Conservation (phyloP, 2,888 invertebrate genomes). For the Melinaea marsaeus region DNA sequence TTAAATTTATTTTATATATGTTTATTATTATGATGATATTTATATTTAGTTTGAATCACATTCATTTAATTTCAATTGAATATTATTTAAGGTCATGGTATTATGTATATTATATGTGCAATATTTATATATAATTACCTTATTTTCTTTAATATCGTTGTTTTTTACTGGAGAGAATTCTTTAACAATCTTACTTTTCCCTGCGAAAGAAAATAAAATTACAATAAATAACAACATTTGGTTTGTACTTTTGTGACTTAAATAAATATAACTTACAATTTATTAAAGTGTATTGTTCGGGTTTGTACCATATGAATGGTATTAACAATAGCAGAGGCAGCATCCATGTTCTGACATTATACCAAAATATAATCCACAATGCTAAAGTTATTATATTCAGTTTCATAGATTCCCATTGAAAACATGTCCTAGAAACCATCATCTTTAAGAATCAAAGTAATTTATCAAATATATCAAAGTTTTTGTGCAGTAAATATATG, state of each 20-base stretch:
- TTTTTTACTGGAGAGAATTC: conserved; percentile 9
- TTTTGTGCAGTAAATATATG: too few relatives aligned
- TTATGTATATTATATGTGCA: not conserved
- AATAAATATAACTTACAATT: conserved; percentile 46
- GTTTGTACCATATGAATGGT: conserved; percentile 78
- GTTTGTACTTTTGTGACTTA: not conserved
- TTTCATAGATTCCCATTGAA: conserved; percentile 95
- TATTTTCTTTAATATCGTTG: conserved; percentile 25
- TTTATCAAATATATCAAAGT: not conserved
- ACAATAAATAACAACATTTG: not conserved
- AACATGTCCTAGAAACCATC: conserved; percentile 84
- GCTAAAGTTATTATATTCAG: conserved; percentile 88
- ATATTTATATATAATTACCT: conserved; percentile 25
- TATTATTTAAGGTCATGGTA: too few relatives aligned
- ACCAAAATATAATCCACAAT: conserved; percentile 89
- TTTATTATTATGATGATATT: too few relatives aligned
- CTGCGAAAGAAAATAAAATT: conserved; percentile 14
- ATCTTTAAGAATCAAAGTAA: not conserved
- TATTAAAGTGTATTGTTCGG: conserved; percentile 48
- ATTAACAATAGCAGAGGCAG: conserved; percentile 89
- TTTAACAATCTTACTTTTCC: conserved; percentile 24
- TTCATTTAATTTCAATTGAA: too few relatives aligned
- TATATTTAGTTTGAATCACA: too few relatives aligned
- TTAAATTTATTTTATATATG: too few relatives aligned
- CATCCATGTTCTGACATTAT: conserved; percentile 96